Base-by-base conservation (phyloP, 1,140 invertebrate species). In the Chironomus tepperi region DNA sequence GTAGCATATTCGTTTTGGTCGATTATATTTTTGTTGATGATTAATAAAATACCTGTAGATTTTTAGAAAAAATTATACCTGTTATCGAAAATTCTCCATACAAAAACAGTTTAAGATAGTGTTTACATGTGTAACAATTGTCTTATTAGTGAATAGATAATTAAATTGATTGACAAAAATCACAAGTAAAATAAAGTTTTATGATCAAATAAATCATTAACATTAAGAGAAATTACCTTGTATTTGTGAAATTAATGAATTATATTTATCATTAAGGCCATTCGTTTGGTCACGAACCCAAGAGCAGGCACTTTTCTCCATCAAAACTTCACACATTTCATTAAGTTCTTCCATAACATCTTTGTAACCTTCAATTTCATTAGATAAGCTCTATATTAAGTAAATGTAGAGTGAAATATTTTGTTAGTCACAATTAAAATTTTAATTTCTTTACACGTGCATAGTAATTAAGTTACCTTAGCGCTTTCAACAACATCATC, bases 1-100 rank as follows among this genome's bases (percentile, higher is more conserved):
- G 92, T 93, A 0, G 93, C 83, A 81, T 95, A 96, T 79, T 96
- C 93, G 0, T 92, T 95, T 75, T 95, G 92, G 81, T 96, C 93
- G 0, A 90, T 91, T 0, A 96, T 81, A 81, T 93, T 94, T 83
- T 96, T 96, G 79, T 96, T 93, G 2, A 94, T 89, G 79, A 89
- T 90, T 1, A 91, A 90, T 1, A 95, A 89, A 18, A 94, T 83
- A 73, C 90, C 77, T 77, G n/a, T 42, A 75, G 74, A 75, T 73
- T 18, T 70, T 81, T 67, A 43, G 75, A 76, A 73, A 19, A 72
- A 73, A 42, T 34, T 34, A 34, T 34, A 34, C 1, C 5, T 34
- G 5, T 34, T 34, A 1, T 5, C 1, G 24, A 34, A 34, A 34
- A 34, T 34, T 34, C 24, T 2, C 5, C 24, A 5, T 34, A 34